Base-by-base conservation (phyloP, 2,113 vertebrate genomes). In the Chloropsis hardwickii region DNA sequence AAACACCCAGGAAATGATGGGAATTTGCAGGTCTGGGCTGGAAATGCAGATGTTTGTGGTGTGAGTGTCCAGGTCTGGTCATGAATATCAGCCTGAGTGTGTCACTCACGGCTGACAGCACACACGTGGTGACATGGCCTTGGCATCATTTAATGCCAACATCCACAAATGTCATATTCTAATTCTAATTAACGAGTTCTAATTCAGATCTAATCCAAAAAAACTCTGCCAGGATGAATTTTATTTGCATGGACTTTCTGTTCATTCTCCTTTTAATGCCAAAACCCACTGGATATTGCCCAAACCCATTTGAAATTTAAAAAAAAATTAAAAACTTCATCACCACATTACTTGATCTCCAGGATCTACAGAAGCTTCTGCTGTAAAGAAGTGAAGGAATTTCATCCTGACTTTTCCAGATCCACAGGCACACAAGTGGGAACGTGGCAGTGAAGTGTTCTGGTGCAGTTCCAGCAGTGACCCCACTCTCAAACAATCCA, bases 391-490 rank as follows among this genome's bases (percentile, higher is more conserved):
- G 33, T 54, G 72, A 58, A 88, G 71, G 92, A 81, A 93, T 78
- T 66, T 82, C 33, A 70, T n/a, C 58, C 70, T 82, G 61, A 45
- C 37, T 44, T 69, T 60, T 42, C 71, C 76, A 47, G 37, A 28
- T 61, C 48, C 54, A 6, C 53, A 72, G 78, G 91, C 15, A 23
- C 25, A 21, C 15, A 47, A 87, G 56, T 14, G 82, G 90, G 78
- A 70, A 96, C 72, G 85, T 95, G 95, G 88, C 92, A 93, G 51
- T 23, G 57, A 51, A 91, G 20, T 21, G 79, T 56, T 21, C 82
- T 92, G 86, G 50, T 29, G 22, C 71, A 60, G 60, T 7, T 95
- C 83, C n/a, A 4, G 33, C 54, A 35, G 50, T 81, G 81, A 83
- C 76, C 71, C 54, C 60, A 17, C 39, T 70, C 47, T 51, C 13